Evolutionary conservation across 2,888 invertebrate species (phyloP).

Genomic region (Tiliacea aurago): DNA sequence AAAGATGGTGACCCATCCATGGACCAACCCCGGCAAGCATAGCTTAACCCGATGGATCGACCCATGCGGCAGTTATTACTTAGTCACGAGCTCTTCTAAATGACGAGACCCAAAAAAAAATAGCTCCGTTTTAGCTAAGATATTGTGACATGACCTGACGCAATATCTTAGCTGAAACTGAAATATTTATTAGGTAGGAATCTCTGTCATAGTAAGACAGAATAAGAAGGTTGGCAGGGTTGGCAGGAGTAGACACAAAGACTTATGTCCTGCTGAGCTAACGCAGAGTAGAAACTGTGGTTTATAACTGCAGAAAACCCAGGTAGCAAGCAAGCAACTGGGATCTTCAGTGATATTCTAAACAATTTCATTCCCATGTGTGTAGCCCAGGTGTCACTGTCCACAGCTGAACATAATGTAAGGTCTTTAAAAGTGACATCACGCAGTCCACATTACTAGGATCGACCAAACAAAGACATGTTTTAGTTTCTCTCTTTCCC

Average conservation of each 20-base stretch:
- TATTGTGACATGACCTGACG: not conserved
- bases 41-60: too few species aligned
- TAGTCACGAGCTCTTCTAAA: too few species aligned
- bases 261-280: not conserved
- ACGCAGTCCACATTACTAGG: too few species aligned
- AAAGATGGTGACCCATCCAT: too few species aligned
- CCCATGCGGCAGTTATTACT: too few species aligned
- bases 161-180: not conserved
- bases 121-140: too few species aligned
- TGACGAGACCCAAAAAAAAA: too few species aligned
- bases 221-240: not conserved
- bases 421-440: not conserved
- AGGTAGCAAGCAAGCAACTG: too few species aligned
- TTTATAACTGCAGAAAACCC: not conserved
- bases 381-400: not conserved
- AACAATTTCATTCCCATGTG: not conserved
- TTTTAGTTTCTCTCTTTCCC: not conserved
- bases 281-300: not conserved
- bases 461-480: not conserved
- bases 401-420: not conserved
- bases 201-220: not conserved
- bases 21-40: too few species aligned
- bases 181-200: conserved; percentile 1
- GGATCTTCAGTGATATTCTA: not conserved
- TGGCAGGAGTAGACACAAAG: not conserved